phyloP scores from a whole-genome alignment of 2,113 vertebrate genomes.

The Calypte anna region DNA sequence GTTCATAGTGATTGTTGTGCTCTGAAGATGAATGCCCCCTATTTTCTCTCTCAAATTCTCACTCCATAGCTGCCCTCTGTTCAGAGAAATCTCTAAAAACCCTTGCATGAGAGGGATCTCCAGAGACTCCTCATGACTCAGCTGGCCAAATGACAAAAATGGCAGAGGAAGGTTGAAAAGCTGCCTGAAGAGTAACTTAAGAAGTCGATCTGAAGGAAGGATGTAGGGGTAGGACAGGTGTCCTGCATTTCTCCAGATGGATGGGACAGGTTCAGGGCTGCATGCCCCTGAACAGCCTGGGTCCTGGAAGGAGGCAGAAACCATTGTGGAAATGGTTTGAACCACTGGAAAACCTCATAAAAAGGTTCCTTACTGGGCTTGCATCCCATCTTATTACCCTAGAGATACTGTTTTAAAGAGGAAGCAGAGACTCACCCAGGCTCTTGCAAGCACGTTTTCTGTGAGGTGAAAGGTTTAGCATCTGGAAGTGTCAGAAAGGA shows the following conservation, averaged over 20 bases:
- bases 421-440: not conserved
- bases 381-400: not conserved
- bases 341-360: not conserved
- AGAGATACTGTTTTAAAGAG: not conserved
- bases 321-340: not conserved
- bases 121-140: not conserved
- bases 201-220: not conserved
- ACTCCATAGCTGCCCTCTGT: not conserved
- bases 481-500: conserved; percentile 79
- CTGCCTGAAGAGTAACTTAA: not conserved
- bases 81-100: not conserved
- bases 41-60: conserved; percentile 29
- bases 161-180: conserved; percentile 23
- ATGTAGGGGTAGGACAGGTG: not conserved
- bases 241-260: not conserved
- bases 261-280: not conserved
- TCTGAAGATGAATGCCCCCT: conserved; percentile 5
- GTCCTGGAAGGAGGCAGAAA: not conserved
- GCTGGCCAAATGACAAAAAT: conserved; percentile 4
- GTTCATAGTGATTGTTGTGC: conserved; percentile 20
- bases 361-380: not conserved
- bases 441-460: conserved; percentile 55
- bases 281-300: not conserved
- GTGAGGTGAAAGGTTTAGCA: conserved; percentile 73
- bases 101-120: not conserved